phyloP scores from a whole-genome alignment of 2,888 invertebrate species.

The Drosophila yooni region DNA sequence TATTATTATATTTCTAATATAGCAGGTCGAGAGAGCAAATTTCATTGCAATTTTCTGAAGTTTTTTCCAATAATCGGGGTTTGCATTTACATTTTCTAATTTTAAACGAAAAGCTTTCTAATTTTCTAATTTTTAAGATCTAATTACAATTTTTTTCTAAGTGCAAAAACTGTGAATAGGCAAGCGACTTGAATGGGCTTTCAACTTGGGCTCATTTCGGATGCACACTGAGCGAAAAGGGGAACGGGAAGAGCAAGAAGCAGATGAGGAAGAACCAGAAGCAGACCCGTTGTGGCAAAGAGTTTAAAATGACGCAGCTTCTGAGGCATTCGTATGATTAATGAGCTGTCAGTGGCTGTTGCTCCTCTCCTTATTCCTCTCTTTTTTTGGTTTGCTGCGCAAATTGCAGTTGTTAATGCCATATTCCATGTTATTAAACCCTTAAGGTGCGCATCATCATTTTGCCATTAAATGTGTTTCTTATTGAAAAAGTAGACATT shows the following conservation, averaged over 20 bases:
- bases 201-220: constrained; percentile 39
- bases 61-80: neutral
- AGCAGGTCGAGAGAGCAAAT: neutral
- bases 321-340: constrained; percentile 55
- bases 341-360: constrained; percentile 44
- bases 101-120: neutral
- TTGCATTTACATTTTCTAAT: neutral
- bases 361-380: neutral
- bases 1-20: neutral
- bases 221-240: constrained; percentile 14
- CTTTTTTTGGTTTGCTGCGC: constrained; percentile 4
- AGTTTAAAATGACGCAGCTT: constrained; percentile 55
- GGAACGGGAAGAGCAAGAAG: constrained; percentile 1
- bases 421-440: constrained; percentile 10
- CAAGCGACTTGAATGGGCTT: constrained; percentile 35
- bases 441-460: neutral
- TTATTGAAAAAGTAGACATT: neutral
- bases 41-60: neutral
- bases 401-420: constrained; percentile 10
- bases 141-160: neutral
- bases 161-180: constrained; percentile 1
- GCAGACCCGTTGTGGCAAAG: constrained; percentile 8
- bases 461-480: neutral
- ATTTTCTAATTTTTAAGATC: neutral
- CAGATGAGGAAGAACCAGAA: neutral